phyloP scores from a whole-genome alignment of 2,888 invertebrate species.

The Helobdella robusta region DNA sequence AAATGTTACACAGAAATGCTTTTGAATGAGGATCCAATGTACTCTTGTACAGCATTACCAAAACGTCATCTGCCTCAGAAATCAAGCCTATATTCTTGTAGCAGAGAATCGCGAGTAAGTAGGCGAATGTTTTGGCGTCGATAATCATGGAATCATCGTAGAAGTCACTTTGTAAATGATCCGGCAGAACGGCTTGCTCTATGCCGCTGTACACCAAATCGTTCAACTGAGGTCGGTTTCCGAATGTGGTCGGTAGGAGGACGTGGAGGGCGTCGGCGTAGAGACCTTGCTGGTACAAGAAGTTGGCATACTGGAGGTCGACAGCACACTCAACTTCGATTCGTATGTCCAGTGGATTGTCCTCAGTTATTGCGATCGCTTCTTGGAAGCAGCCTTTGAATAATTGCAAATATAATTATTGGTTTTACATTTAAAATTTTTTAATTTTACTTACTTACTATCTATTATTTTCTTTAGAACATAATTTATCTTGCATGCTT shows the following conservation, averaged over 20 bases:
- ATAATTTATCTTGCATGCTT: too few species aligned
- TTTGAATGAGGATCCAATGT: conserved; percentile 12
- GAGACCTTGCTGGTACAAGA: conserved; percentile 44
- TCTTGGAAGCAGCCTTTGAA: conserved; percentile 46
- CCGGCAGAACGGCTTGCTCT: conserved; percentile 46
- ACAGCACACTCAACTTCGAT: conserved; percentile 39
- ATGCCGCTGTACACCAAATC: conserved; percentile 38
- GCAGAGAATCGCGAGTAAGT: conserved; percentile 44
- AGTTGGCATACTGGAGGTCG: conserved; percentile 46
- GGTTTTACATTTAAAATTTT: too few species aligned
- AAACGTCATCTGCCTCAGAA: conserved; percentile 40
- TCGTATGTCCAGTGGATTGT: conserved; percentile 35
- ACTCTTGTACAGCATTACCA: conserved; percentile 31
- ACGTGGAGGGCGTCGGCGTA: conserved; percentile 42
- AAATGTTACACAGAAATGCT: conserved; percentile 39
- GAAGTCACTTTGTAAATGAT: conserved; percentile 44
- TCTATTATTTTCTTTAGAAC: too few species aligned
- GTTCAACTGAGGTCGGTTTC: background rate
- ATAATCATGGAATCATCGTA: conserved; percentile 45
- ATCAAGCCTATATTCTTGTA: conserved; percentile 40
- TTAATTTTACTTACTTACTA: too few species aligned
- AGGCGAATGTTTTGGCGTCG: conserved; percentile 40
- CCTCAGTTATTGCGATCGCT: conserved; percentile 35
- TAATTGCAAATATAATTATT: too few species aligned
- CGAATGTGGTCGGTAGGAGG: conserved; percentile 38